Percentiles rank a stretch among this genome's conserved stretches.
phyloP scores from a whole-genome alignment of 2,797 vertebrate genomes.

The Dromococcyx pavoninus region DNA sequence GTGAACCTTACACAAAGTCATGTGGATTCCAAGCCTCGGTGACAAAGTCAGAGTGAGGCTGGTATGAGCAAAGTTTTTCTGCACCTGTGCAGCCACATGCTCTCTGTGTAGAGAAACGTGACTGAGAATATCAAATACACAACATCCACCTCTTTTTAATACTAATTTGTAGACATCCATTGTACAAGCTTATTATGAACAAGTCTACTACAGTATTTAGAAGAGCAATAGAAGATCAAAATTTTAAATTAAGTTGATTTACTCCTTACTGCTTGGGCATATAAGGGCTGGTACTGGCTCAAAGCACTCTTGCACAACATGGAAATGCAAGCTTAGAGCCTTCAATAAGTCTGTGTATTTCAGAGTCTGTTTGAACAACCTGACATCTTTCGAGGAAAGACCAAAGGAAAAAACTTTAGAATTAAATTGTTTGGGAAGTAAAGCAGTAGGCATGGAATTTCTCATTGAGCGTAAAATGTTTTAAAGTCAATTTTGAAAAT shows the following conservation, averaged over 20 bases:
- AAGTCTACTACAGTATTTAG: background rate
- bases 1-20: background rate
- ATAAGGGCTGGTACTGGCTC: background rate
- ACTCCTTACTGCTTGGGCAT: background rate
- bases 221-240: background rate
- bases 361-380: background rate
- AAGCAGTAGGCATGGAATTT: background rate
- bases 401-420: background rate
- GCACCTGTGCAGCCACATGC: background rate
- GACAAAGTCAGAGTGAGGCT: background rate
- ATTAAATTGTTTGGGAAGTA: background rate
- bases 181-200: background rate
- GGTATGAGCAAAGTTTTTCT: background rate
- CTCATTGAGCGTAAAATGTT: background rate
- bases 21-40: background rate
- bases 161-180: background rate
- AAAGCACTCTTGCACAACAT: background rate
- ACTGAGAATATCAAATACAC: background rate
- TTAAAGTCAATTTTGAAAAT: background rate
- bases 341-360: background rate
- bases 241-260: background rate
- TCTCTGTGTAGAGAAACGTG: background rate
- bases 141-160: background rate
- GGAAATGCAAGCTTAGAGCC: background rate
- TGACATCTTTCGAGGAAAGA: background rate